These are phyloP conservation scores for Capreolus pygargus DNA, from an alignment of 2,113 vertebrate genomes.

Conservation along the genomic window DNA sequence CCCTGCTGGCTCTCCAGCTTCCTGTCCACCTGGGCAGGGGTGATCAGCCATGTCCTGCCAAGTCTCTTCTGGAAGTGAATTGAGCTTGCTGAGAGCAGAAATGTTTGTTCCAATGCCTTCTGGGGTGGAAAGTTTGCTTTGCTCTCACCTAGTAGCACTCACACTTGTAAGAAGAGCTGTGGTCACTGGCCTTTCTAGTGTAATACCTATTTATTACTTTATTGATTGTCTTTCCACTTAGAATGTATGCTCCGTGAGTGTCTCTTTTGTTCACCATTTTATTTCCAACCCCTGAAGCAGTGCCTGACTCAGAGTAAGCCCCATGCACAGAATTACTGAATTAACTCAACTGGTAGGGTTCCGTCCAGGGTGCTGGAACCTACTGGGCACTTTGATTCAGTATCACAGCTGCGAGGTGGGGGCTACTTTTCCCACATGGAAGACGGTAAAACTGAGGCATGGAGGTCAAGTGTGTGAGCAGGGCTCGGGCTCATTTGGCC, in stretches of 20 bases:
- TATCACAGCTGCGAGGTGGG: neutral
- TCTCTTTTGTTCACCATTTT: neutral
- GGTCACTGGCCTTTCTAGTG: neutral
- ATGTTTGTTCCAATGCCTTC: neutral
- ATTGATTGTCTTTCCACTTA: neutral
- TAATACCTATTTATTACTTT: neutral
- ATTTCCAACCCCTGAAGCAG: neutral
- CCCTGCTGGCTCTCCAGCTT: neutral
- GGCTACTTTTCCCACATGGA: neutral
- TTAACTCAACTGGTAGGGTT: neutral
- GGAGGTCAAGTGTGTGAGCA: no score
- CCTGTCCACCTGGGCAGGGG: neutral
- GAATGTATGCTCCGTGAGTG: rapidly evolving
- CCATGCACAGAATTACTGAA: neutral
- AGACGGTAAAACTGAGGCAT: neutral
- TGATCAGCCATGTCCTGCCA: neutral
- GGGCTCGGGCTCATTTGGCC: neutral
- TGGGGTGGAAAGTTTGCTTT: neutral
- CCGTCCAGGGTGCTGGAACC: neutral
- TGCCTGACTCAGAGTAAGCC: neutral
- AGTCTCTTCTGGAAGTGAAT: neutral
- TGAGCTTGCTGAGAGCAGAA: neutral
- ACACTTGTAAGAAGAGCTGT: neutral
- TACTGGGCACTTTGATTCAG: neutral
- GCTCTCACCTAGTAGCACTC: neutral